Conservation (phyloP, 2,113 vertebrate species). For the Eudyptes chrysolophus region DNA sequence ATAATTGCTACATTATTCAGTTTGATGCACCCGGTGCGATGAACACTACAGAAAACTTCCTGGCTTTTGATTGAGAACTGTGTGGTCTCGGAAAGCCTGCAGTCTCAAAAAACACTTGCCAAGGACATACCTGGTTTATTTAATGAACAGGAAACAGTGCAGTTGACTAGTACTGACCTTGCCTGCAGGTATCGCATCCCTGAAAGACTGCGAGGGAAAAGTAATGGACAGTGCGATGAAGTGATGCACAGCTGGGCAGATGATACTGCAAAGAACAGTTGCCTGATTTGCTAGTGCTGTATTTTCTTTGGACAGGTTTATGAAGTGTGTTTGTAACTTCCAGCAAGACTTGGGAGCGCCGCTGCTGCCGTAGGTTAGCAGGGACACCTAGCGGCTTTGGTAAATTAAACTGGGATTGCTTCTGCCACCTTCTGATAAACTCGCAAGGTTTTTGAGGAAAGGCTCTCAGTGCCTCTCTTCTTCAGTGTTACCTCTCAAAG, state of each 20-base stretch:
- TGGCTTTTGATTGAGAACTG: background rate
- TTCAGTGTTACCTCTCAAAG: background rate
- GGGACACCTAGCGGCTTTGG: slow-evolving; percentile 41
- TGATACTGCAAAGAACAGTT: background rate
- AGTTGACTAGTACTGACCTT: slow-evolving; percentile 12
- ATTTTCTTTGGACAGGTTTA: background rate
- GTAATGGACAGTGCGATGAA: background rate
- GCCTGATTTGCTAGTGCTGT: background rate
- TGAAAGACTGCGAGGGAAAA: background rate
- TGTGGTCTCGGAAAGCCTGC: background rate
- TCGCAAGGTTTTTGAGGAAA: rapidly evolving
- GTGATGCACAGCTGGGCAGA: background rate
- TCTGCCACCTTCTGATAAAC: background rate
- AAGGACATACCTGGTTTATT: background rate
- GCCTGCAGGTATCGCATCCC: background rate
- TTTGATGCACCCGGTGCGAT: background rate
- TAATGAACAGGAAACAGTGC: background rate
- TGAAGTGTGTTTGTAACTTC: background rate
- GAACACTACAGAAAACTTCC: background rate
- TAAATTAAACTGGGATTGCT: background rate
- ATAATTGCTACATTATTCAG: background rate
- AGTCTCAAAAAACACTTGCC: background rate
- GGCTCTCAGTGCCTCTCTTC: background rate
- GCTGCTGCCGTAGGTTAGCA: background rate
- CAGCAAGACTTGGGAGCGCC: rapidly evolving